Evolutionary conservation across 2,113 vertebrate species (phyloP), one percentile per base, ranked within the genome.

Genomic region (Grallaria varia): DNA sequence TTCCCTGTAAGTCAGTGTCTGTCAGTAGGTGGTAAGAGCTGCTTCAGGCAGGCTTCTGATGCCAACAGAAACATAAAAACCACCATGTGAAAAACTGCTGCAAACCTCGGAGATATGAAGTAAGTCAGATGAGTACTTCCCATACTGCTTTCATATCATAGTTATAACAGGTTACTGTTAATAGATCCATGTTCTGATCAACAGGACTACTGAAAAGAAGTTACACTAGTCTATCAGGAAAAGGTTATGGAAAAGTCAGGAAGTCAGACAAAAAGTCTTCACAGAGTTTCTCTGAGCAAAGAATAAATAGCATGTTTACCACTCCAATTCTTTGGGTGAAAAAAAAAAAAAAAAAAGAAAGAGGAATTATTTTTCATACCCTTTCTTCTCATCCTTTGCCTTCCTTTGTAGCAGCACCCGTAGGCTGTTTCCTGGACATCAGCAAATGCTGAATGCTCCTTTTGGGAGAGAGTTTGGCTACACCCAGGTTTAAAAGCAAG

Each of bases 341-440:
- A 47, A 12, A 42, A 42, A 12, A 42, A 42, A 77, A 27, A 69
- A 60, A 69, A 74, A 12, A 60, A 77, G 69, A 68, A 66, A 4
- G 10, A 3, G 10, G 25, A 27, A 47, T 74, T 4, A n/a, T 86
- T 58, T 60, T 33, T 33, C 0, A 0, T 33, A 62, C 19, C 16
- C 8, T 82, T 84, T 2, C 6, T 74, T 81, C 68, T 80, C 14
- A 33, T 30, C 5, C 12, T 78, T 91, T 40, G 8, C 28, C 52
- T 81, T 69, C 12, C 45, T 12, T 66, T 81, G 37, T 62, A 81
- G 25, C 6, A 15, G 18, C 20, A 58, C 16, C 58, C 12, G 16
- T 4, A 71, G 19, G 21, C 27, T 89, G 15, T 47, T 13, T 71
- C 21, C 56, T 14, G n/a, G 47, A 53, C 11, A 55, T 7, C 8